Evolutionary conservation across 1,140 invertebrate species (phyloP).

Genomic region (Phthorimaea operculella): DNA sequence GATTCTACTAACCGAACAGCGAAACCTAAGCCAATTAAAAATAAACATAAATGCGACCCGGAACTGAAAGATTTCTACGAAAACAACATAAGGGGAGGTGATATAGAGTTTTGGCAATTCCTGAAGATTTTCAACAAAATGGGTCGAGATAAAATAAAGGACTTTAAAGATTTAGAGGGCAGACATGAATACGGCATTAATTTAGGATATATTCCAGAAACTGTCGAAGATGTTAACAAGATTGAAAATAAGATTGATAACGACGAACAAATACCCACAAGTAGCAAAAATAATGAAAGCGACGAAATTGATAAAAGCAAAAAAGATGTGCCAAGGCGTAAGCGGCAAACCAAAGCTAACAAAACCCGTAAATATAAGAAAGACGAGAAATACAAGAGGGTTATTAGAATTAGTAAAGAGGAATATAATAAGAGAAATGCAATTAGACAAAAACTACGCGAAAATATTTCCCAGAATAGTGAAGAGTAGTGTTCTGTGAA

Average conservation of each 20-base stretch:
- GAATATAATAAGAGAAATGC: slow-evolving; percentile 16
- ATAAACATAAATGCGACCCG: slow-evolving; percentile 48
- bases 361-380: too few species aligned
- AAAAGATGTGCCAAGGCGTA: too few species aligned
- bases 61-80: slow-evolving; percentile 47
- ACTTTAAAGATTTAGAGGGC: slow-evolving; percentile 39
- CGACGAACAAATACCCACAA: background rate
- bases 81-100: slow-evolving; percentile 42
- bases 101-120: slow-evolving; percentile 57
- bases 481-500: too few species aligned
- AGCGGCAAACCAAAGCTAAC: too few species aligned
- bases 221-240: background rate
- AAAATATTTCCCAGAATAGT: slow-evolving; percentile 5
- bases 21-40: slow-evolving; percentile 38
- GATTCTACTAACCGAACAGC: slow-evolving; percentile 12
- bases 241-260: background rate
- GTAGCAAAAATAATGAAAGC: background rate
- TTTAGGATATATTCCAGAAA: too few species aligned
- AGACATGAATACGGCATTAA: slow-evolving; percentile 33
- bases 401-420: slow-evolving; percentile 19
- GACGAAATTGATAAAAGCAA: background rate
- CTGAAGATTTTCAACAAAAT: slow-evolving; percentile 54
- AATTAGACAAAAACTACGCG: slow-evolving; percentile 19
- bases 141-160: slow-evolving; percentile 35
- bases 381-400: slow-evolving; percentile 10